Conservation (phyloP, 1,140 invertebrate genomes). For the Dreissena polymorpha region DNA sequence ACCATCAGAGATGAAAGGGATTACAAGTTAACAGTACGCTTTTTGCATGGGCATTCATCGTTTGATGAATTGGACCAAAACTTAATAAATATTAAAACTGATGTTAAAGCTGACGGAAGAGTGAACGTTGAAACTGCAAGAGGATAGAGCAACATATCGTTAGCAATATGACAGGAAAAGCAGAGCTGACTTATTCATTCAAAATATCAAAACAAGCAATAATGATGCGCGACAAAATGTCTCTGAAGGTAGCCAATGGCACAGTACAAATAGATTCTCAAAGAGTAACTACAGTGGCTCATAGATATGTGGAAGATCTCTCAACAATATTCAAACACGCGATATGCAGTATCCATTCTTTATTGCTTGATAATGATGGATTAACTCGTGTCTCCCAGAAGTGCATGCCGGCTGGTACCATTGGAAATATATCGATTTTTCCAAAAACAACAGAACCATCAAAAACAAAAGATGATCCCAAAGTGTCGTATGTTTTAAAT, state of each 20-base stretch:
- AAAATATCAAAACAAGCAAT: slow-evolving; percentile 50
- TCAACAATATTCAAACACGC: slow-evolving; percentile 51
- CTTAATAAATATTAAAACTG: slow-evolving; percentile 53
- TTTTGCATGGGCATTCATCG: not conserved
- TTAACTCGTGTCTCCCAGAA: slow-evolving; percentile 48
- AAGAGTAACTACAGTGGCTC: slow-evolving; percentile 50
- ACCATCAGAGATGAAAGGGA: no score
- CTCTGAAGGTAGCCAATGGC: slow-evolving; percentile 39
- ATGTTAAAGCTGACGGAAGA: slow-evolving; percentile 16
- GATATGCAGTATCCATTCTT: slow-evolving; percentile 43
- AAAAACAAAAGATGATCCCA: no score
- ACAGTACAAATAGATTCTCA: slow-evolving; percentile 53
- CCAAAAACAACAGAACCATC: no score
- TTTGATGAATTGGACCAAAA: not conserved
- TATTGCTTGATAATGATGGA: slow-evolving; percentile 55
- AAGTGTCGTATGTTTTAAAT: slow-evolving; percentile 50
- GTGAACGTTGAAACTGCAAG: slow-evolving; percentile 51
- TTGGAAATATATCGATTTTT: slow-evolving; percentile 43
- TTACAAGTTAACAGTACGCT: not conserved
- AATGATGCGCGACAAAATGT: slow-evolving; percentile 29
- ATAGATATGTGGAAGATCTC: not conserved
- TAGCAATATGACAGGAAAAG: slow-evolving; percentile 37
- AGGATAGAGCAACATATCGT: slow-evolving; percentile 41
- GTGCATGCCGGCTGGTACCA: slow-evolving; percentile 45
- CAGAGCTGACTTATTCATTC: slow-evolving; percentile 27